Percentiles rank a stretch among this genome's conserved stretches.
phyloP scores from a whole-genome alignment of 2,888 invertebrate species.

The Vandiemenella viatica region DNA sequence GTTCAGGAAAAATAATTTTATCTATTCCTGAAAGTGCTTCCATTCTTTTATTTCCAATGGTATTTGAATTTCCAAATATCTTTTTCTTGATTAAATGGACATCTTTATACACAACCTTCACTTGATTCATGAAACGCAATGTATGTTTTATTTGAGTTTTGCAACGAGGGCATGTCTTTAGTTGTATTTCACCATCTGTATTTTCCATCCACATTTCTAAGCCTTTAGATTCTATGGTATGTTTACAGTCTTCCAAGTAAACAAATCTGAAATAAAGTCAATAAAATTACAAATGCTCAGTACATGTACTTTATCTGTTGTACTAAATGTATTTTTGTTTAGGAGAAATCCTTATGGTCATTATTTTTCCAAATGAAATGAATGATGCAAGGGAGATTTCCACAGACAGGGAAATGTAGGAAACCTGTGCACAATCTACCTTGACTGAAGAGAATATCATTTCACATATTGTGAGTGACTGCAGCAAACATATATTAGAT shows the following conservation, averaged over 20 bases:
- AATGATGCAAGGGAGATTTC: not conserved
- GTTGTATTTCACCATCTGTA: conserved; percentile 20
- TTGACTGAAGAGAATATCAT: no score
- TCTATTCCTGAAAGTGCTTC: no score
- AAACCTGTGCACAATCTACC: no score
- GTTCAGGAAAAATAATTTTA: no score
- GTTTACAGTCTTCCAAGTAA: conserved; percentile 36
- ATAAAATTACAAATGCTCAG: conserved; percentile 6
- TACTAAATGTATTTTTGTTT: no score
- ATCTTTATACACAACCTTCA: conserved; percentile 28
- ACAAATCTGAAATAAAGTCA: conserved; percentile 37
- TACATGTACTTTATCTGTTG: no score
- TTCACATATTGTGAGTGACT: no score
- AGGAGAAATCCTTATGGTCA: no score
- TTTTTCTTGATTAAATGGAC: conserved; percentile 25
- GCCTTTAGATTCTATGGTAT: conserved; percentile 32
- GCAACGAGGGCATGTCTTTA: conserved; percentile 40
- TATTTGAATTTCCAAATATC: conserved; percentile 18
- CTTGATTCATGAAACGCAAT: conserved; percentile 37
- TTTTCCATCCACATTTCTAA: conserved; percentile 28
- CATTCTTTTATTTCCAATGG: conserved; percentile 30
- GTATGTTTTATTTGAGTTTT: conserved; percentile 40
- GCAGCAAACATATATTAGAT: no score
- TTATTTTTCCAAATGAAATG: no score
- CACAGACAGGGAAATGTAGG: no score